A percentile compares a stretch with the other conserved stretches of the same genome.
phyloP scores from a whole-genome alignment of 2,113 vertebrate species.

The Progne subis region DNA sequence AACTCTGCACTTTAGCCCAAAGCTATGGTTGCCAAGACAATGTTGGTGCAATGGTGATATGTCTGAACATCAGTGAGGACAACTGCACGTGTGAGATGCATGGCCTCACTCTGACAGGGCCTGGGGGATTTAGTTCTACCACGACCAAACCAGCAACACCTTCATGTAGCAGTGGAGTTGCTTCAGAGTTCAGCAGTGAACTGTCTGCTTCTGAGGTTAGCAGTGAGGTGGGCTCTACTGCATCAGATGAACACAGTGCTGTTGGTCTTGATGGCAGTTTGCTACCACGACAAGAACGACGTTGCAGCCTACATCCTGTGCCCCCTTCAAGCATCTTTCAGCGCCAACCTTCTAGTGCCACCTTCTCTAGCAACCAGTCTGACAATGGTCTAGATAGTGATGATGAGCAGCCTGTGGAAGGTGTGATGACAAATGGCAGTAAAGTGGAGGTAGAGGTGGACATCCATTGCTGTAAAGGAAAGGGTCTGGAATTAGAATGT shows the following conservation, averaged over 20 bases:
- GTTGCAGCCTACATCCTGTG: constrained; percentile 90
- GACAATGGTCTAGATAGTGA: constrained; percentile 96
- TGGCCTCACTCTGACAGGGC: constrained; percentile 68
- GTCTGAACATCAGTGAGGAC: constrained; percentile 85
- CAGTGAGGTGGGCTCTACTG: constrained; percentile 95
- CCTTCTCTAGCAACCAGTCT: constrained; percentile 94
- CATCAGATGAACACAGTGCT: constrained; percentile 88
- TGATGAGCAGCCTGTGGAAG: constrained; percentile 89
- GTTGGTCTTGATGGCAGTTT: constrained; percentile 71
- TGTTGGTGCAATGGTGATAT: constrained; percentile 88
- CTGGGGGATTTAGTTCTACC: constrained; percentile 70
- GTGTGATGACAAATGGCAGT: constrained; percentile 92
- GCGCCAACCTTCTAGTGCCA: constrained; percentile 89
- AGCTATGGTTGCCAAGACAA: constrained; percentile 97
- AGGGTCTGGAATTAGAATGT: constrained; percentile 56
- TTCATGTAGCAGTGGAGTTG: constrained; percentile 88
- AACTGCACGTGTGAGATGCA: constrained; percentile 88
- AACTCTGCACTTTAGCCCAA: constrained; percentile 92
- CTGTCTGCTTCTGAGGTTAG: constrained; percentile 93
- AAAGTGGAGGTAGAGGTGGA: constrained; percentile 96
- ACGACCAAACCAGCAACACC: constrained; percentile 76
- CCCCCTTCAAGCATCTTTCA: constrained; percentile 83
- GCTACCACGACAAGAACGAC: constrained; percentile 82
- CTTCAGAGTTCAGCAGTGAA: constrained; percentile 92
- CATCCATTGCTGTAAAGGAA: constrained; percentile 90